Conservation (phyloP, 2,797 vertebrate species). For the Anolis apletophallus region DNA sequence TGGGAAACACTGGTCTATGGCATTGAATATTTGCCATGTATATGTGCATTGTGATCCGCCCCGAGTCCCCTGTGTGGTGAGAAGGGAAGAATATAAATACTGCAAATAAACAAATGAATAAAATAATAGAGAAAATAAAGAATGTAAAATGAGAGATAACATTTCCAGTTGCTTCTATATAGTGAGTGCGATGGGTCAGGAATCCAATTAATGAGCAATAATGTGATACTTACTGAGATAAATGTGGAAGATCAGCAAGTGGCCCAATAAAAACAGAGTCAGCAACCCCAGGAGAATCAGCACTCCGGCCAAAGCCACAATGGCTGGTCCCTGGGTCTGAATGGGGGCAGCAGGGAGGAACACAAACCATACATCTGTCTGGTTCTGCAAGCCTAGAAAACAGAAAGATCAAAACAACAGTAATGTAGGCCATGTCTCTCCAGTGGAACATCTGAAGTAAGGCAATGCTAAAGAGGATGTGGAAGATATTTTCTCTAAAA, state of each 20-base stretch:
- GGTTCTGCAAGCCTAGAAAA: slow-evolving; percentile 82
- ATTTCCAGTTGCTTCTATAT: neutral
- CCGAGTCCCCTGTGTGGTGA: too few species aligned
- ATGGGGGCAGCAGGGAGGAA: slow-evolving; percentile 89
- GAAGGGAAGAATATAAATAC: too few species aligned
- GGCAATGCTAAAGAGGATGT: neutral
- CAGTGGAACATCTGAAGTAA: neutral
- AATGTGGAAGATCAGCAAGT: slow-evolving; percentile 93
- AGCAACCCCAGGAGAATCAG: slow-evolving; percentile 87
- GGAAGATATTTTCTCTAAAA: neutral
- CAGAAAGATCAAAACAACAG: slow-evolving; percentile 1
- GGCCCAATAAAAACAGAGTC: slow-evolving; percentile 85
- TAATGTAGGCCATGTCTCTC: neutral
- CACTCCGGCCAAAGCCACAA: slow-evolving; percentile 85
- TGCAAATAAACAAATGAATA: too few species aligned
- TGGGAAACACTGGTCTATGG: too few species aligned
- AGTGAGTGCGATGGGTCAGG: accelerated
- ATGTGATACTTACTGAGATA: slow-evolving; percentile 88
- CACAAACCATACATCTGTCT: slow-evolving; percentile 88
- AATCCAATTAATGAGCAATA: neutral
- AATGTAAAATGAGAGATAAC: neutral
- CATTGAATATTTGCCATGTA: too few species aligned
- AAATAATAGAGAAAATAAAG: neutral
- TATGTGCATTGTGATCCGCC: too few species aligned
- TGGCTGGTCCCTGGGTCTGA: slow-evolving; percentile 80